Evolutionary conservation across 2,797 vertebrate genomes (phyloP), one percentile per base, ranked within the genome.

Genomic region (Anas bernieri): DNA sequence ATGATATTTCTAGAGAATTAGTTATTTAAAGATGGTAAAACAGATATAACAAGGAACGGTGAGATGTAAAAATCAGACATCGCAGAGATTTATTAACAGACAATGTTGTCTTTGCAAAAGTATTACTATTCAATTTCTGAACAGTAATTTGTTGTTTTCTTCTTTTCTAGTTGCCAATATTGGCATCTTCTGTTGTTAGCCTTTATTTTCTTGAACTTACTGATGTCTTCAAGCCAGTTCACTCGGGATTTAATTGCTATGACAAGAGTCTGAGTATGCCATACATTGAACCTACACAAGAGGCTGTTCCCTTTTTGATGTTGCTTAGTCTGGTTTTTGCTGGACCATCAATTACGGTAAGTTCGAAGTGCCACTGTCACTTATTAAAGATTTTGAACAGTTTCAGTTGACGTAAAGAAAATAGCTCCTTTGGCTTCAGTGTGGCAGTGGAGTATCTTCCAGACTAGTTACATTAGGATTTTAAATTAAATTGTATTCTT

Each of bases 141-240:
- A 72, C 73, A 81, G 63, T 95, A 91, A 95, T 39, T 63, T 37
- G 7, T 92, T 86, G 83, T 75, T 37, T 95, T 90, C 84, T 77
- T 96, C 95, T 56, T 45, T 97, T 92, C 59, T 93, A 99, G 99
- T 97, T 99, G 96, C 99, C 99, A 14, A 99, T 99, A 94, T 94
- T 99, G 98, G 98, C 99, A 37, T 99, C 99, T 16, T 99, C 99
- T 11, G 98, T 99, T 95, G 99, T 99, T 85, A 99, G 99, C 91
- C 98, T 99, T 28, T 99, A 99, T 96, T 99, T 99, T 96, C 98
- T 99, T 90, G 99, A 99, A 96, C 99, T 99, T 97, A 99, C 99
- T 0, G 99, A 99, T 96, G 98, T 99, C 96, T 99, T 99, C 98
- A 99, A 99, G 94, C 99, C 99, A 1, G 99, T 99, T 54, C 98